phyloP scores from a whole-genome alignment of 2,888 invertebrate species.

The Perizoma flavofasciatum region DNA sequence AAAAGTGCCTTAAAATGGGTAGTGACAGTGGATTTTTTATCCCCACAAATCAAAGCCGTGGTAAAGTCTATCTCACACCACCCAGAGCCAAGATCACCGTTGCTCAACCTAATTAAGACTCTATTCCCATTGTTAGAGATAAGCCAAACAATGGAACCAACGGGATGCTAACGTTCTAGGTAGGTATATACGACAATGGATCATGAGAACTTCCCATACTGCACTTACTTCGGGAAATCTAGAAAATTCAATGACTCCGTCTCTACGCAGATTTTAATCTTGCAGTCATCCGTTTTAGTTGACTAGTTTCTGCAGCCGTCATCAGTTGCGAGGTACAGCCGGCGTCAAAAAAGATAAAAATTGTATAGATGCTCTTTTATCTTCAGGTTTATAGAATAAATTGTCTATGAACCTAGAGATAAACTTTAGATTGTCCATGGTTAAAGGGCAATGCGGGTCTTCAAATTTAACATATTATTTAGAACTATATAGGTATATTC shows the following conservation, averaged over 20 bases:
- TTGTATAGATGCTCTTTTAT: no score
- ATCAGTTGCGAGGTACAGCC: no score
- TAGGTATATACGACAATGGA: conserved; percentile 9
- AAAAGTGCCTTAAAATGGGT: no score
- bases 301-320: background rate
- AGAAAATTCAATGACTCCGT: conserved; percentile 28
- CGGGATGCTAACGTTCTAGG: conserved; percentile 21
- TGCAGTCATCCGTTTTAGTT: background rate
- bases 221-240: conserved; percentile 33
- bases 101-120: conserved; percentile 23
- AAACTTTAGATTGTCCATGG: no score
- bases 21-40: background rate
- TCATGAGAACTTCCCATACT: conserved; percentile 37
- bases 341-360: no score
- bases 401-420: no score
- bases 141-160: conserved; percentile 33
- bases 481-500: no score
- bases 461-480: no score
- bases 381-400: no score
- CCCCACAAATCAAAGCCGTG: background rate
- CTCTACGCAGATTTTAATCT: conserved; percentile 1
- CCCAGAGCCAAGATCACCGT: conserved; percentile 20
- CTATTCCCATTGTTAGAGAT: conserved; percentile 28
- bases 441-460: no score
- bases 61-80: conserved; percentile 11